These are phyloP conservation scores for Dreissena polymorpha DNA, from an alignment of 1,140 invertebrate genomes.

Conservation along the genomic window DNA sequence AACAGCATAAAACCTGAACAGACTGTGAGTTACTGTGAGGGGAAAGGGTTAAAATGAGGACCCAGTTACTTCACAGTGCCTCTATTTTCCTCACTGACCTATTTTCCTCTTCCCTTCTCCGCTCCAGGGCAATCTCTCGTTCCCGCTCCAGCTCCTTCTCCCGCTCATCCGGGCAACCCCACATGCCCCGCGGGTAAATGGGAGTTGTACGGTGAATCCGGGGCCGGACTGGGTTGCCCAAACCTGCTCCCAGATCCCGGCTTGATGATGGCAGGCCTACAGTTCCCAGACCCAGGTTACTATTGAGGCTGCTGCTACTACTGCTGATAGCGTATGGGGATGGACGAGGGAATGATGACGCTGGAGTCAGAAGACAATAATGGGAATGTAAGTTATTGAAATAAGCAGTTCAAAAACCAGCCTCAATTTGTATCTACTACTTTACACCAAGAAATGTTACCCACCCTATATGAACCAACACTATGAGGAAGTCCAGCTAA, in stretches of 20 bases:
- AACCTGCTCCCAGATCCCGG: constrained; percentile 42
- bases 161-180: constrained; percentile 66
- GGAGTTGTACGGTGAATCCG: constrained; percentile 82
- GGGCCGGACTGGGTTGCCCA: constrained; percentile 83
- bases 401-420: too few species aligned
- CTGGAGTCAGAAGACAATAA: constrained; percentile 7
- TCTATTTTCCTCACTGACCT: constrained; percentile 35
- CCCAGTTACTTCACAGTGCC: too few species aligned
- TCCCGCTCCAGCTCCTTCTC: constrained; percentile 63
- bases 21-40: too few species aligned
- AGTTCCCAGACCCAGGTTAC: not conserved
- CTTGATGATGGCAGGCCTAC: constrained; percentile 45
- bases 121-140: constrained; percentile 39
- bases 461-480: too few species aligned
- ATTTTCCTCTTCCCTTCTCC: constrained; percentile 55
- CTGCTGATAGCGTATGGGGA: constrained; percentile 70
- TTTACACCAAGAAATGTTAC: too few species aligned
- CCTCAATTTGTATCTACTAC: too few species aligned
- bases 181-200: constrained; percentile 60
- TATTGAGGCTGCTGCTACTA: constrained; percentile 20
- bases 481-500: too few species aligned
- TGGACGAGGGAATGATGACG: constrained; percentile 70
- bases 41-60: too few species aligned
- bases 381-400: too few species aligned
- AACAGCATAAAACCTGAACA: too few species aligned